Evolutionary conservation across 2,113 vertebrate genomes (phyloP), one percentile per base, ranked within the genome.

Genomic region (Megalops atlanticus): DNA sequence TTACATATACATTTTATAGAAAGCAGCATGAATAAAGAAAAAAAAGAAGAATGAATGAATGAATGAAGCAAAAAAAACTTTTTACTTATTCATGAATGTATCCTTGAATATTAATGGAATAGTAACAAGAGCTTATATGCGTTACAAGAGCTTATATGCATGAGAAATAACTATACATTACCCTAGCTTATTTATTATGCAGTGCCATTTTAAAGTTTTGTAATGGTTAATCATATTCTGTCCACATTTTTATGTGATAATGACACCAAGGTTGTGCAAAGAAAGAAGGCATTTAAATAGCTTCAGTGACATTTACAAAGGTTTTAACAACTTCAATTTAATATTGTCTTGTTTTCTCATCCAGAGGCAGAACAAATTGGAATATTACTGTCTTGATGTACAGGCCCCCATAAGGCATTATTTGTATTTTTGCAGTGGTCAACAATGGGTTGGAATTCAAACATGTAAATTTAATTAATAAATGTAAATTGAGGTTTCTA

Each of bases 261-360:
- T 38, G 47, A 78, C 70, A 74, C 74, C 76, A 70, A 76, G 84
- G 80, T 76, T 83, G 74, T 78, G 54, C 85, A 87, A 83, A 82
- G 81, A 87, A 87, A 86, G 72, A 49, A 78, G 74, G 68, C 74
- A 45, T 74, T 80, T 89, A 86, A 40, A 83, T 84, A 78, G 81
- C 78, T 80, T 82, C 58, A 24, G 21, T 85, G 82, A 81, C 84
- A 85, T 89, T 85, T 86, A 84, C 83, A 85, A 82, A 85, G 76
- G 81, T 87, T 84, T 84, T 73, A 52, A 84, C 73, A 85, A 86
- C 79, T 41, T 82, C 78, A 40, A 24, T 40, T 69, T 76, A 38
- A 85, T 85, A 81, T 64, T 0, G 58, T 64, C 76, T 76, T 76
- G 74, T 40, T 78, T 84, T 87, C 80, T 69, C 36, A 78, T 83